Evolutionary conservation across 1,140 invertebrate genomes (phyloP).

Genomic region (Teleopsis dalmanni): DNA sequence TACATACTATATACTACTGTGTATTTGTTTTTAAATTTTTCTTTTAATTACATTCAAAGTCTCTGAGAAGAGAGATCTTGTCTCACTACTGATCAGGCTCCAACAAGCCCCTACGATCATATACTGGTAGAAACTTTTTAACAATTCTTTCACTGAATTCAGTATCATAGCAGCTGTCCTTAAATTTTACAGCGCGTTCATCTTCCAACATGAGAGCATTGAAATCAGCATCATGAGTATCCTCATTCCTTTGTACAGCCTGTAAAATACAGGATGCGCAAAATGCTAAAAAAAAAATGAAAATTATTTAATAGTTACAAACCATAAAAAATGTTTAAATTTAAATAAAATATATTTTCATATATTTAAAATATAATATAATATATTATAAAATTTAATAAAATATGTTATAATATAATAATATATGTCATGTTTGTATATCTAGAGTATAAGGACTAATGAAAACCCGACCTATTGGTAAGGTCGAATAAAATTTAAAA

Average conservation of each 20-base stretch:
- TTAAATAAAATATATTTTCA: not conserved
- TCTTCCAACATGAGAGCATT: conserved; percentile 35
- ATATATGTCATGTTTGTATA: no score
- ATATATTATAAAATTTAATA: not conserved
- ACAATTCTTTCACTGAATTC: conserved; percentile 26
- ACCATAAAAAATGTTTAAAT: not conserved
- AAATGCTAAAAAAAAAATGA: conserved; percentile 21
- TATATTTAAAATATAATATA: not conserved
- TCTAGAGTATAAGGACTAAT: no score
- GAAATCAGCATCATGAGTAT: conserved; percentile 35
- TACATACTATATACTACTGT: not conserved
- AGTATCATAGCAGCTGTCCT: conserved; percentile 27
- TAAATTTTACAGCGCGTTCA: conserved; percentile 31
- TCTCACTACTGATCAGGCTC: conserved; percentile 25
- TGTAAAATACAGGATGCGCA: conserved; percentile 30
- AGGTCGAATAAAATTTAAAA: no score
- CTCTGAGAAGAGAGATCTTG: no score
- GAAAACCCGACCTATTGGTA: no score
- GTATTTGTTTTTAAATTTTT: not conserved
- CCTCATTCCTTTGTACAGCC: conserved; percentile 31
- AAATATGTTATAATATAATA: no score
- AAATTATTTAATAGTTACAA: not conserved
- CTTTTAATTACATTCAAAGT: no score
- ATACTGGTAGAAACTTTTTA: conserved; percentile 25
- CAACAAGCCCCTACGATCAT: conserved; percentile 32